Conservation (phyloP, 2,797 vertebrate species). For the Gymnocypris eckloni region DNA sequence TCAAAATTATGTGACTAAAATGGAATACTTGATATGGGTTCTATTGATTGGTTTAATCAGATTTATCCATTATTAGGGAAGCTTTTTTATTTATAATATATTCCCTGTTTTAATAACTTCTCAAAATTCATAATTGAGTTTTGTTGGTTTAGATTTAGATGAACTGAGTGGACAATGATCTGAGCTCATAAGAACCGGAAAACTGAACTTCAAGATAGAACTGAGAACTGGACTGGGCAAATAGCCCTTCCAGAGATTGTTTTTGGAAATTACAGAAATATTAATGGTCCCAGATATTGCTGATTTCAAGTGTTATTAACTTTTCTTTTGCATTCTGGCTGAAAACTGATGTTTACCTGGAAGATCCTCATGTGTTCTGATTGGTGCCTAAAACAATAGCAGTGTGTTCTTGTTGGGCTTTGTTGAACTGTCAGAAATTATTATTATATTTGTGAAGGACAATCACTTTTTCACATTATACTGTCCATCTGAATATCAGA, state of each 20-base stretch:
- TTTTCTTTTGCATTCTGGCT: conserved; percentile 16
- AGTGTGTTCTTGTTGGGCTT: background rate
- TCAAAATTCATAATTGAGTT: background rate
- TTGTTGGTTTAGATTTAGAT: background rate
- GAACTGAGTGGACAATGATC: conserved; percentile 10
- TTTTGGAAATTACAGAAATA: conserved; percentile 47
- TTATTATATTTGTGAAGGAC: background rate
- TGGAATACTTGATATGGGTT: no score
- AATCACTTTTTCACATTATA: background rate
- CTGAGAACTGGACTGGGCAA: conserved; percentile 45
- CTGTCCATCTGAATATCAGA: background rate
- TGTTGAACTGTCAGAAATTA: background rate
- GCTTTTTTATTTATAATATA: no score
- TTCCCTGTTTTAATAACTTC: no score
- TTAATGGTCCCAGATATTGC: conserved; percentile 48
- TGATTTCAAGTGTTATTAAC: conserved; percentile 70
- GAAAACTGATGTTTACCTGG: background rate
- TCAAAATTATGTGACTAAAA: no score
- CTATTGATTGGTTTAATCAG: no score
- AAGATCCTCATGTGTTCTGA: background rate
- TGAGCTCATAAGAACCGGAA: conserved; percentile 51
- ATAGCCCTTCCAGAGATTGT: conserved; percentile 29
- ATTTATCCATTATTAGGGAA: no score
- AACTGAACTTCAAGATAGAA: conserved; percentile 10
- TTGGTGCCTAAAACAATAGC: background rate